These are phyloP conservation scores for Pelagia noctiluca DNA, from an alignment of 30 jellyfish, hydroid and myxozoan genomes.

Conservation along the genomic window DNA sequence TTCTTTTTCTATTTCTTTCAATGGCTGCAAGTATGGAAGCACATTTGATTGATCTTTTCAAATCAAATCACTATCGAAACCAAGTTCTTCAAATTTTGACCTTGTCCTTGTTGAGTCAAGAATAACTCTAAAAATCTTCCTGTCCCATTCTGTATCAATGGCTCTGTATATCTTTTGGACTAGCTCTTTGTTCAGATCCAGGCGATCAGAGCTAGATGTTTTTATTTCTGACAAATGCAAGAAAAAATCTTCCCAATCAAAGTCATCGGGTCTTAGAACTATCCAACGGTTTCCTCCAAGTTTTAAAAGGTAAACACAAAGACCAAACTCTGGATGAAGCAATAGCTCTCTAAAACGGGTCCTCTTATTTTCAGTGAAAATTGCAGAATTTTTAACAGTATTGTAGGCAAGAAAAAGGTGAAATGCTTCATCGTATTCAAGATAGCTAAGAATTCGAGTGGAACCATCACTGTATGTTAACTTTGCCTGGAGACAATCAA, in stretches of 20 bases:
- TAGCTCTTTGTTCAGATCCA: neutral
- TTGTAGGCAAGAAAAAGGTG: neutral
- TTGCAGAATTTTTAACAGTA: neutral
- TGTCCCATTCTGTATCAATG: slow-evolving; percentile 23
- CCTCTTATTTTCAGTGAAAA: neutral
- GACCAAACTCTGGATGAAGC: neutral
- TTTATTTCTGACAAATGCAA: neutral
- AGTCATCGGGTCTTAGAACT: neutral
- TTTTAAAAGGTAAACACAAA: neutral
- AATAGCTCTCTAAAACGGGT: neutral
- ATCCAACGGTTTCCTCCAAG: neutral
- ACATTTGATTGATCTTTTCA: too few species aligned
- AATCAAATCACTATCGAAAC: too few species aligned
- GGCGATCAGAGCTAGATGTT: neutral
- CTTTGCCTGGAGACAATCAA: neutral
- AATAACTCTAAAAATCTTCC: neutral
- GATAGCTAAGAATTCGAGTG: neutral
- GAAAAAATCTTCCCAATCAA: neutral
- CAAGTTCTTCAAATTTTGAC: too few species aligned
- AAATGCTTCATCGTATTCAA: neutral
- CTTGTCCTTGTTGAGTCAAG: slow-evolving; percentile 24
- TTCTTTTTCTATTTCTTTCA: too few species aligned
- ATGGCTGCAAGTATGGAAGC: too few species aligned
- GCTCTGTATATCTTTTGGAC: neutral
- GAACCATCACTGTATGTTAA: neutral